Percentiles rank a stretch among this genome's conserved stretches.
Evolutionary conservation across 2,888 invertebrate genomes (phyloP).

Genomic region (Metacarcinus magister): DNA sequence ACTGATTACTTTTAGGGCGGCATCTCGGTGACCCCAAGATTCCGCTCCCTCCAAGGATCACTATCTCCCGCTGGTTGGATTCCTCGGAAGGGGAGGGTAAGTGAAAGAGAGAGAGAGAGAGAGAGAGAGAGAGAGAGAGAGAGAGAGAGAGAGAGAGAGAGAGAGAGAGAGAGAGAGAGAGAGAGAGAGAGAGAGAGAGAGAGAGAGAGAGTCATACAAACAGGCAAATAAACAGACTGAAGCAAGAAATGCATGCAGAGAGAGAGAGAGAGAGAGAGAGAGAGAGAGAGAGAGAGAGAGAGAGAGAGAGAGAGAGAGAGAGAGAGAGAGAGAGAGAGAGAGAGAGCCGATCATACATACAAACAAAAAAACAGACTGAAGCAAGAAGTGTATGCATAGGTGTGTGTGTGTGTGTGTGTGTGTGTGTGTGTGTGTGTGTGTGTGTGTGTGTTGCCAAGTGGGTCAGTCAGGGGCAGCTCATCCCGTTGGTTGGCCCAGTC

Average conservation of each 20-base stretch:
- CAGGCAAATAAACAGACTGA: too few species aligned
- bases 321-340: not conserved
- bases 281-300: slow-evolving; percentile 29
- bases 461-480: slow-evolving; percentile 32
- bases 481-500: not conserved
- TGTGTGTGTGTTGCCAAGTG: not conserved
- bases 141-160: not conserved
- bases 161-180: not conserved
- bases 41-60: not conserved
- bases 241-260: not conserved
- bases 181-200: not conserved
- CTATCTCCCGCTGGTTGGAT: not conserved
- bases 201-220: too few species aligned
- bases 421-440: not conserved
- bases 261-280: slow-evolving; percentile 48
- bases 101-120: not conserved
- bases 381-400: not conserved
- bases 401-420: not conserved
- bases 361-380: not conserved
- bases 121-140: not conserved
- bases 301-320: not conserved
- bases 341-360: not conserved
- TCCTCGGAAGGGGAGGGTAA: not conserved
- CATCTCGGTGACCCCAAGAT: not conserved
- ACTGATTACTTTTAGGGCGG: not conserved